Conservation (phyloP, 2,113 vertebrate genomes). For the Megaceryle maxima region DNA sequence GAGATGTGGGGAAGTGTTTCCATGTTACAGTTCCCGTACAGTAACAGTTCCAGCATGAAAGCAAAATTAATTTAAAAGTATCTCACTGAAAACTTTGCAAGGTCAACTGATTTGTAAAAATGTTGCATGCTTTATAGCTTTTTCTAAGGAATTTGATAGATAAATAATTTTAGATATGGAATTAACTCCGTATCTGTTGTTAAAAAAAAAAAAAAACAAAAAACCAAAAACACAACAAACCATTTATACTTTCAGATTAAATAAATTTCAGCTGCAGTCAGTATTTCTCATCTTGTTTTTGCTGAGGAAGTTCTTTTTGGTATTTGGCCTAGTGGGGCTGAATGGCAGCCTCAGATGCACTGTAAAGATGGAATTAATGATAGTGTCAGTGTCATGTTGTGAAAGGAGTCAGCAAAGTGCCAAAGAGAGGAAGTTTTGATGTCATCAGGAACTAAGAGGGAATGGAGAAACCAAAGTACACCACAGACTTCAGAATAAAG, state of each 20-base stretch:
- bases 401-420: neutral
- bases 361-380: neutral
- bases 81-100: neutral
- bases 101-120: neutral
- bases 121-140: neutral
- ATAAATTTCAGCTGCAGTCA: neutral
- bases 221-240: too few relatives aligned
- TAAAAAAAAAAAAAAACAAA: too few relatives aligned
- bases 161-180: neutral
- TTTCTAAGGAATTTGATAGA: neutral
- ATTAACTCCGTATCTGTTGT: neutral
- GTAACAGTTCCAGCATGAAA: neutral
- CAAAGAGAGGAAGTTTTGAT: neutral
- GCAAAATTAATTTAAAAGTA: neutral
- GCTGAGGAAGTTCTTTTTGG: neutral
- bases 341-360: neutral
- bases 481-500: neutral
- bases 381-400: neutral
- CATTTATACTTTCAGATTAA: neutral
- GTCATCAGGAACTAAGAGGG: neutral
- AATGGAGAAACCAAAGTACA: neutral
- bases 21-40: neutral
- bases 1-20: neutral
- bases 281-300: neutral
- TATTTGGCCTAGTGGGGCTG: neutral